phyloP scores from a whole-genome alignment of 2,113 vertebrate genomes.

The Rissa tridactyla region DNA sequence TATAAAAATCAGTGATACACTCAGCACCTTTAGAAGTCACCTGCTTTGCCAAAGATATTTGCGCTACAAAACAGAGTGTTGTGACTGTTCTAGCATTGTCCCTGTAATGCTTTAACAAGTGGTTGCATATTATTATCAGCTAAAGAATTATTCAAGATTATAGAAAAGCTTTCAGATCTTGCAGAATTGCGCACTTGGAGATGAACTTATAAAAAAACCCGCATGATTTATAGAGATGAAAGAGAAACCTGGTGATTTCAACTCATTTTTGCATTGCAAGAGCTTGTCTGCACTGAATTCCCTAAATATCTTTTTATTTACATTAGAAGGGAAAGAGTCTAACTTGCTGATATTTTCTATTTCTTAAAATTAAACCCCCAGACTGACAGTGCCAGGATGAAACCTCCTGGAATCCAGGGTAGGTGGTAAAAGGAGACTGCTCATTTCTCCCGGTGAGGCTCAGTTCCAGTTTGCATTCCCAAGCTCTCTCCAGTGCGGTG shows the following conservation, averaged over 20 bases:
- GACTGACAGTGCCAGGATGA: background rate
- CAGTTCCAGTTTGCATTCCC: background rate
- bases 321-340: background rate
- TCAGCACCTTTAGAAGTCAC: background rate
- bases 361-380: background rate
- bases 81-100: background rate
- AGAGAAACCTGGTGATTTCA: background rate
- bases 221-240: background rate
- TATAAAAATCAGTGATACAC: background rate
- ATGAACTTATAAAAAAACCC: background rate
- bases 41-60: background rate
- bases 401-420: accelerated
- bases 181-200: background rate
- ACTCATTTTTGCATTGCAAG: background rate
- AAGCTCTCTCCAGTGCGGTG: accelerated
- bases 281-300: background rate
- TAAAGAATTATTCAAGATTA: background rate
- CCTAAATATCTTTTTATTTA: background rate
- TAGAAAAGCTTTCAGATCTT: background rate
- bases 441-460: background rate
- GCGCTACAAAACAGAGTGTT: background rate
- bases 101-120: background rate
- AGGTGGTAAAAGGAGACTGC: background rate
- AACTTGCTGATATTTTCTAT: background rate
- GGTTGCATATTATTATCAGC: background rate